Base-by-base conservation (phyloP, 1,140 invertebrate species). In the Zophobas atratus region DNA sequence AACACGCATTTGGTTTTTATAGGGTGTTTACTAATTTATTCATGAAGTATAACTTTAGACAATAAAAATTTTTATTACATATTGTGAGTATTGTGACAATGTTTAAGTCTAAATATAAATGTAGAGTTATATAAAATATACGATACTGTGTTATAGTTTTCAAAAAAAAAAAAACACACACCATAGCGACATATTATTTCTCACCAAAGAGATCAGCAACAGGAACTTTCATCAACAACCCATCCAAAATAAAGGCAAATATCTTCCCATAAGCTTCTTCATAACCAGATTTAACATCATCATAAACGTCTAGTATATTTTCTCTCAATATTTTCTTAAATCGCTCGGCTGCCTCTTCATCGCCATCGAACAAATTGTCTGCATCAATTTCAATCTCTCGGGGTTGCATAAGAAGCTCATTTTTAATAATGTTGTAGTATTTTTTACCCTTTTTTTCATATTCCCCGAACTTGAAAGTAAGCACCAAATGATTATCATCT, bases 321-420 rank as follows among this genome's bases (percentile, higher is more conserved):
- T 73, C 71, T 39, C 56, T 56, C 0, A 73, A 5, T 4, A 56
- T 32, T 55, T 56, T 35, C 3, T 43, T 43, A 2, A 73, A n/a
- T 6, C 32, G 32, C 5, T 51, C 70, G 49, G 33, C 38, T 20
- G 55, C 4, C 2, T 3, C 0, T 34, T 51, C n/a, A 48, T 73
- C 53, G 35, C 70, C 70, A 73, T 73, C 6, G n/a, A 73, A 41
- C 32, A 53, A 38, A 73, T 73, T 73, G 1, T 73, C 70, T 36
- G 55, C 36, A 39, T 55, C 39, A 20, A 73, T 36, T 46, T 3
- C 3, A 6, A 51, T 34, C n/a, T 3, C 6, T 35, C 51, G 8
- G 1, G 70, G 43, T 6, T 49, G 0, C 32, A 32, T 1, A 34
- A 46, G 8, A 0, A 6, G 34, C 6, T 2, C 20, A 56, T n/a